phyloP scores from a whole-genome alignment of 2,113 vertebrate genomes.

The Columba livia region DNA sequence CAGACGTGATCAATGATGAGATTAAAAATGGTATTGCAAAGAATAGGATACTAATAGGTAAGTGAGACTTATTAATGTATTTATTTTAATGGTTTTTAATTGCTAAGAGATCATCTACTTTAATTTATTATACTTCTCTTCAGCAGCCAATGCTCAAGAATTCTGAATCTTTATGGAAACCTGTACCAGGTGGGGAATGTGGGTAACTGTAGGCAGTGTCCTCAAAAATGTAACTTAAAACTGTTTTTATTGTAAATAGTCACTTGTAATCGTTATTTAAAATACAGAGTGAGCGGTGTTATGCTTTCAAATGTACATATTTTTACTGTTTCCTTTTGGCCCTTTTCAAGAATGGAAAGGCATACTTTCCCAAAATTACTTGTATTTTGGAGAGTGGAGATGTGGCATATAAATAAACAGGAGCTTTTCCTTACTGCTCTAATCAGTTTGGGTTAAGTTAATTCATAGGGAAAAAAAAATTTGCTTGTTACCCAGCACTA shows the following conservation, averaged over 20 bases:
- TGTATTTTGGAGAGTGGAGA: background rate
- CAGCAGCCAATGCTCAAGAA: background rate
- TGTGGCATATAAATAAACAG: background rate
- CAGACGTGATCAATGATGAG: conserved; percentile 81
- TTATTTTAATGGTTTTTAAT: background rate
- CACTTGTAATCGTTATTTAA: background rate
- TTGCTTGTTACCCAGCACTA: background rate
- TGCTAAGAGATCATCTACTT: background rate
- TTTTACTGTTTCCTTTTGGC: background rate
- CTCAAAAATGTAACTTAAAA: background rate
- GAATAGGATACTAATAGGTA: conserved; percentile 86
- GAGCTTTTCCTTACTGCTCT: background rate
- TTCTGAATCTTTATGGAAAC: background rate
- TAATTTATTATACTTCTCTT: background rate
- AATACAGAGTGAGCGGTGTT: background rate
- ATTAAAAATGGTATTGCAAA: conserved; percentile 80
- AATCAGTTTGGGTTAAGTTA: background rate
- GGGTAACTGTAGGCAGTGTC: background rate
- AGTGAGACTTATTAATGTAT: background rate
- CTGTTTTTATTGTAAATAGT: background rate
- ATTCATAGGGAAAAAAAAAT: background rate
- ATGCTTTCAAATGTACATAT: background rate
- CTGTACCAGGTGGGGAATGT: background rate
- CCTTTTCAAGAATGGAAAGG: background rate
- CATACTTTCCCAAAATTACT: background rate